These are phyloP conservation scores for Pandemis corylana DNA, from an alignment of 2,888 invertebrate species.

Conservation along the genomic window DNA sequence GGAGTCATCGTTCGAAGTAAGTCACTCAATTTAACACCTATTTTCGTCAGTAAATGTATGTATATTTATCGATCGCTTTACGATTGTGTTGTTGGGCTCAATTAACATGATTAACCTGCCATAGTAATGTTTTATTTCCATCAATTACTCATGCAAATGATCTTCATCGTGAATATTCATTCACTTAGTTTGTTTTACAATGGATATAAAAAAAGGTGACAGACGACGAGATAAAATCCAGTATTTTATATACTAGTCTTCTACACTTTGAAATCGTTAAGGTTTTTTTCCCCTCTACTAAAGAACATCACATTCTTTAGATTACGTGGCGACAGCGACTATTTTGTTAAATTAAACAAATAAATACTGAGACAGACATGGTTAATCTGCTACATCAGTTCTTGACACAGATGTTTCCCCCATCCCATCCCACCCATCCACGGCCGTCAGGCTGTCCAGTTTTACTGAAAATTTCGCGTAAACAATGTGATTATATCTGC, in stretches of 20 bases:
- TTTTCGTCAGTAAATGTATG: not conserved
- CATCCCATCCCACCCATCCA: too few species aligned
- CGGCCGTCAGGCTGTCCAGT: not conserved
- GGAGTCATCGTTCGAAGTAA: constrained; percentile 3
- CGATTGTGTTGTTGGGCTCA: constrained; percentile 64
- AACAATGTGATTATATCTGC: constrained; percentile 9
- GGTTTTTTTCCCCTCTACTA: constrained; percentile 13
- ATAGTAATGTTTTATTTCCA: constrained; percentile 69
- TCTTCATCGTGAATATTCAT: constrained; percentile 72
- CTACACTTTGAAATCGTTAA: not conserved
- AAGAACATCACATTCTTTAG: too few species aligned
- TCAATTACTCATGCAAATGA: constrained; percentile 77
- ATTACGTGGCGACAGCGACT: not conserved
- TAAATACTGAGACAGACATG: not conserved
- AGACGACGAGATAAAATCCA: constrained; percentile 19
- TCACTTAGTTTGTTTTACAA: constrained; percentile 47
- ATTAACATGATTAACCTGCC: constrained; percentile 71
- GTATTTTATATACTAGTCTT: constrained; percentile 12
- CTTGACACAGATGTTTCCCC: constrained; percentile 2
- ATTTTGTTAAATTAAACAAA: not conserved
- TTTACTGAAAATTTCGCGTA: constrained; percentile 1
- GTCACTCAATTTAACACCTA: constrained; percentile 22
- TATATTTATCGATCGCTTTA: constrained; percentile 34
- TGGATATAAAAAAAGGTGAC: constrained; percentile 31
- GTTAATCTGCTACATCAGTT: not conserved